These are phyloP conservation scores for Ditylenchus weischeri DNA, from an alignment of 2,888 invertebrate genomes.

Conservation along the genomic window DNA sequence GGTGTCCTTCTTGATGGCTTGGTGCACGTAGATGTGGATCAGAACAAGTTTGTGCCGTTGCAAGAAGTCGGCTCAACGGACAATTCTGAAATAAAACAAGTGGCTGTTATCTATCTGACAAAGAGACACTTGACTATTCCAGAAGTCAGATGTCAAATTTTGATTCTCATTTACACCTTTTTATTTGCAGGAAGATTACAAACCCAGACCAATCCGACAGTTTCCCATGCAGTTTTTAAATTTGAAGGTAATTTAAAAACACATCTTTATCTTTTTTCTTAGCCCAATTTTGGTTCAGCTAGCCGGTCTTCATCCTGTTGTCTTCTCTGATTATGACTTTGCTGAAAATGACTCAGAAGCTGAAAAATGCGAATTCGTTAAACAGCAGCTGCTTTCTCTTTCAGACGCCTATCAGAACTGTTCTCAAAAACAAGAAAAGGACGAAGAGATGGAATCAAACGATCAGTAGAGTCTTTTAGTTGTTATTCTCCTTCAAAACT, in stretches of 20 bases:
- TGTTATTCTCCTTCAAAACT: too few relatives aligned
- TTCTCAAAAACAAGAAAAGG: too few relatives aligned
- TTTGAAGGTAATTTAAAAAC: background rate
- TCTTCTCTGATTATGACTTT: conserved; percentile 20
- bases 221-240: conserved; percentile 13
- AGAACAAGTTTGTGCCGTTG: conserved; percentile 13
- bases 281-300: background rate
- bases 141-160: too few relatives aligned
- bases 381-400: conserved; percentile 11
- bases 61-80: background rate
- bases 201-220: conserved; percentile 10
- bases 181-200: background rate
- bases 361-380: conserved; percentile 15
- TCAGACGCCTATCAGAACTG: conserved; percentile 12
- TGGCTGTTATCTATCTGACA: conserved; percentile 18
- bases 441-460: too few relatives aligned
- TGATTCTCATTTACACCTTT: too few relatives aligned
- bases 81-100: background rate
- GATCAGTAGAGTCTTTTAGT: too few relatives aligned
- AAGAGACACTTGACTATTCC: conserved; percentile 15
- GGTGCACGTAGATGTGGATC: conserved; percentile 16
- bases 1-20: conserved; percentile 19
- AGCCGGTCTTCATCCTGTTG: conserved; percentile 18
- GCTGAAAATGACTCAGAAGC: conserved; percentile 1
- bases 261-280: too few relatives aligned